Evolutionary conservation across 2,888 invertebrate genomes (phyloP), one percentile per base, ranked within the genome.

Genomic region (Sabatieria punctata): DNA sequence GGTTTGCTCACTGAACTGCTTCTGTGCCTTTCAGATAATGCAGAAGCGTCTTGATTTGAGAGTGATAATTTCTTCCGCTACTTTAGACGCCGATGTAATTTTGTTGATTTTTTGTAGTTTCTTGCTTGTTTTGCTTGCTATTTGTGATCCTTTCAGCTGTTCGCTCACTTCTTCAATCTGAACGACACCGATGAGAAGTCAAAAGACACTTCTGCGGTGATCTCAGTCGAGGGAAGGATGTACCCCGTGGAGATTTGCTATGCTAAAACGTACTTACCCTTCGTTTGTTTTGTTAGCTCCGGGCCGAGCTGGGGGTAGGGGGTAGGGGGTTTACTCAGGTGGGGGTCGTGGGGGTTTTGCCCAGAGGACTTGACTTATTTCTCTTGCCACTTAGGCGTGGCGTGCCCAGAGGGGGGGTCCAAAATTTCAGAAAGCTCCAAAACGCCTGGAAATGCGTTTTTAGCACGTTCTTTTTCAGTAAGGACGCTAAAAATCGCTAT

Each of bases 231-330:
- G 59, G 93, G 93, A 1, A 72, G 88, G 50, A 78, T 80, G 46
- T 82, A 81, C 71, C 83, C 88, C 0, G 85, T 95, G 0, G 80
- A 82, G 49, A 74, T 86, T 11, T 81, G 77, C 66, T 93, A 88
- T 68, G 63, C 77, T 1, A 74, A 78, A 71, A 66, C 66, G 66
- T 66, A 43, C n/a, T 52, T 43, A 54, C 55, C 60, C 53, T 40
- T 43, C 38, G 40, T 42, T 38, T 45, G n/a, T n/a, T n/a, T n/a
- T n/a, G n/a, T n/a, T n/a, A n/a, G n/a, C n/a, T n/a, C n/a, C n/a
- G n/a, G n/a, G n/a, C n/a, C n/a, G n/a, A n/a, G n/a, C n/a, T n/a
- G n/a, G n/a, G n/a, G n/a, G n/a, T n/a, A n/a, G n/a, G n/a, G n/a
- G n/a, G n/a, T n/a, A n/a, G n/a, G n/a, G n/a, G n/a, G n/a, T n/a